Conservation (phyloP, 2,888 invertebrate species). For the Drosophila lutescens region DNA sequence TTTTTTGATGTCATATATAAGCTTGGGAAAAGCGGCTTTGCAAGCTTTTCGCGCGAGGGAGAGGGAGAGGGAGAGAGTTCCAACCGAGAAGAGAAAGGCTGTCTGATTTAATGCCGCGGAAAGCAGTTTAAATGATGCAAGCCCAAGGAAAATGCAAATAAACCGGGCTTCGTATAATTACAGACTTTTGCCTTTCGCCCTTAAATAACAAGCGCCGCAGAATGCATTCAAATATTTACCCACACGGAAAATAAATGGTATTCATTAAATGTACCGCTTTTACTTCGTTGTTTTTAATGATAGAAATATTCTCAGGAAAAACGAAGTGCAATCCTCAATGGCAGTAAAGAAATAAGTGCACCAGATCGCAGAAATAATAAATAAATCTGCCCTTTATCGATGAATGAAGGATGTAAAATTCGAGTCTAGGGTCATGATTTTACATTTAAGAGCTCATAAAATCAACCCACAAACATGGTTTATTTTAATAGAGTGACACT, state of each 20-base stretch:
- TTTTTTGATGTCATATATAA: background rate
- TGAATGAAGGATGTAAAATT: background rate
- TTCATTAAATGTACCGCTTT: background rate
- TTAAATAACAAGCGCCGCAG: background rate
- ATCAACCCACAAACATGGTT: background rate
- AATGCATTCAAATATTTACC: constrained; percentile 3
- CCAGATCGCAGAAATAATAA: background rate
- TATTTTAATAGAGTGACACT: constrained; percentile 1
- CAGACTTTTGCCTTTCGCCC: background rate
- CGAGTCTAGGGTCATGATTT: background rate
- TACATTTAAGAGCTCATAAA: background rate
- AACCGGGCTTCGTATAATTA: background rate
- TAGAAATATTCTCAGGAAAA: background rate
- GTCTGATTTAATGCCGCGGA: constrained; percentile 27
- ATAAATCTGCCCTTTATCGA: background rate
- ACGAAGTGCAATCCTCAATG: background rate
- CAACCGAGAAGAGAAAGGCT: background rate
- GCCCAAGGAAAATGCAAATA: constrained; percentile 7
- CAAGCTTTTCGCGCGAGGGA: constrained; percentile 12
- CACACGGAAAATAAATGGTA: constrained; percentile 3
- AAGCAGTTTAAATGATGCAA: constrained; percentile 10
- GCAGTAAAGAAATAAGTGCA: background rate
- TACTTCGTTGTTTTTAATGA: background rate
- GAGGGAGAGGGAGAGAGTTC: background rate
- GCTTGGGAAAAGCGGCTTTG: background rate